Base-by-base conservation (phyloP, 2,113 vertebrate species). In the Clarias magur region DNA sequence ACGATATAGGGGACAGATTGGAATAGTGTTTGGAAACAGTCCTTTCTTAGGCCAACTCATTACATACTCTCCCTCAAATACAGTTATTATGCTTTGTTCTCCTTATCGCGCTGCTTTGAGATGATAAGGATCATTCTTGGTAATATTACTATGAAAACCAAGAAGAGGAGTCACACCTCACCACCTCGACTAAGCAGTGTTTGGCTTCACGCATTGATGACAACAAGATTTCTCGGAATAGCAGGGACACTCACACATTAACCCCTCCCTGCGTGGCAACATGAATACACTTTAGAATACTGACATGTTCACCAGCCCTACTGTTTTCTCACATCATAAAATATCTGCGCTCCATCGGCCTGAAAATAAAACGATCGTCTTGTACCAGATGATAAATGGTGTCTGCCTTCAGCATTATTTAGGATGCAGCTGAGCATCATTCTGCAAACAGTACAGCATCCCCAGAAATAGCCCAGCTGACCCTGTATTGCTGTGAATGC, bases 401-500 rank as follows among this genome's bases (percentile, higher is more conserved):
- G 25, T 80, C 62, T 80, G 53, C 5, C 15, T 70, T 27, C 23
- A 59, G 53, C 23, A 13, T 38, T 25, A 54, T 38, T 80, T 65
- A 86, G 48, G 16, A 56, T 80, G 67, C 57, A 81, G 17, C 78
- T 78, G 82, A 67, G 27, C 67, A 23, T 85, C 59, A 10, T 73
- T 38, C 56, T 80, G 75, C 60, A 65, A 85, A 81, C 30, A 42
- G 68, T 80, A 86, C 87, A 80, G 81, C 0, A 73, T 53, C 54
- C 19, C 90, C 91, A 88, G 88, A 93, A 94, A 93, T 92, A 93
- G 91, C 87, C n/a, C 70, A 16, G 91, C 89, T 92, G 91, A 89
- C 89, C 89, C 85, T 90, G 87, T 90, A 91, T 89, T 75, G 83
- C n/a, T 59, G 83, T 76, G 48, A 80, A 80, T 67, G 56, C 90